Evolutionary conservation across 92 coral and sea anemone genomes (phyloP), one percentile per base, ranked within the genome.

Genomic region (Anthopleura xanthogrammica): DNA sequence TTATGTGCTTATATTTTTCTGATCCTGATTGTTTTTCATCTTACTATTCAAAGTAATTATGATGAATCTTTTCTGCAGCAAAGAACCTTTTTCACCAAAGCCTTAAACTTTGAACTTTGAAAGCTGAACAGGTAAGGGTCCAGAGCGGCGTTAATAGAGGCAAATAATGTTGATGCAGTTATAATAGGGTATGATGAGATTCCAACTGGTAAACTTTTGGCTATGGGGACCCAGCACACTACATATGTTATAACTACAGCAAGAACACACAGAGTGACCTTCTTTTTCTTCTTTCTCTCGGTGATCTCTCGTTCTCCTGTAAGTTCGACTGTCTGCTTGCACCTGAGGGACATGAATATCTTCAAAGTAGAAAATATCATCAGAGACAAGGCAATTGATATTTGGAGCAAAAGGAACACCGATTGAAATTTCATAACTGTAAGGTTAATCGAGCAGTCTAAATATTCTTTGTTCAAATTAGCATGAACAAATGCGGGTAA

Each of bases 281-380:
- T 80, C 23, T 80, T 80, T 41, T 66, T 64, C 75, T 41, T 80
- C 76, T 80, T 80, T 66, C 76, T 80, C 48, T 80, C 76, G 60
- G 71, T 58, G 39, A 80, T 80, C 83, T 43, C 60, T 46, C 83
- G 71, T 20, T n/a, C 43, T 80, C 42, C 83, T 80, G 83, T 64
- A 29, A 77, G 83, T 36, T 65, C 43, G 41, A 80, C 60, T 43
- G 83, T 80, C 20, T 80, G 76, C 39, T 66, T 66, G 62, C 76
- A 80, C 83, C 76, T 66, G 58, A 80, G 41, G 13, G 76, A 80
- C 29, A 48, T 10, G 62, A 6, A 64, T 54, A 80, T 80, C 43
- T 80, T 80, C 6, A 66, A 43, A 46, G 50, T 5, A 46, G 3
- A 46, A 46, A 46, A 46, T 46, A 46, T 46, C 50, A 46, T 46